A percentile compares a stretch with the other conserved stretches of the same genome.
These are phyloP conservation scores for Paralichthys olivaceus DNA, from an alignment of 2,113 vertebrate species.

Conservation along the genomic window DNA sequence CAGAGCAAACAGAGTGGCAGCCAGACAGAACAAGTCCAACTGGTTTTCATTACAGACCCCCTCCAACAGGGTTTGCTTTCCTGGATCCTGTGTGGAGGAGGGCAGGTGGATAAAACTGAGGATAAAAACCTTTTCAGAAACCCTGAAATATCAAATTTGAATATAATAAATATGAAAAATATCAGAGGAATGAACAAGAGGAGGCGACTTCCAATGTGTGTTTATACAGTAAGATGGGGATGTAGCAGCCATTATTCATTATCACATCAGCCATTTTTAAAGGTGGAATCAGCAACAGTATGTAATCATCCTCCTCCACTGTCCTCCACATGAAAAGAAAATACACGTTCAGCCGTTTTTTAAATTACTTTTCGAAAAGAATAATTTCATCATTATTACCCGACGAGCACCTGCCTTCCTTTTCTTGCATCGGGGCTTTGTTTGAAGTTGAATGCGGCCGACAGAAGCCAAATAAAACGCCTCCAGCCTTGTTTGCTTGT, in stretches of 20 bases:
- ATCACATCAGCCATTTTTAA: background rate
- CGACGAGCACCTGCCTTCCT: constrained; percentile 50
- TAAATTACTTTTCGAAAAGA: constrained; percentile 42
- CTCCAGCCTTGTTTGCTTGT: constrained; percentile 51
- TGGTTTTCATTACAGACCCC: constrained; percentile 50
- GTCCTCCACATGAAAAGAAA: constrained; percentile 3
- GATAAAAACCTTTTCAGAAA: background rate
- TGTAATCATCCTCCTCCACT: background rate
- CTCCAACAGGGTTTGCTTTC: background rate
- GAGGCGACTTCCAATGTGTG: background rate
- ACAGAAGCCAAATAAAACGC: constrained; percentile 55
- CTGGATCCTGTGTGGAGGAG: background rate
- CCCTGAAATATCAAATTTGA: background rate
- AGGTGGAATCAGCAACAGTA: background rate
- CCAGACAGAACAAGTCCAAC: constrained; percentile 56
- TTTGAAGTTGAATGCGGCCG: constrained; percentile 59
- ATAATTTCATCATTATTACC: constrained; percentile 39
- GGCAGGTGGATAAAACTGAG: accelerated
- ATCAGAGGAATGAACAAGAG: too few relatives aligned
- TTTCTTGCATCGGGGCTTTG: constrained; percentile 65
- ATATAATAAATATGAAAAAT: background rate
- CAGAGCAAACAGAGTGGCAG: constrained; percentile 65
- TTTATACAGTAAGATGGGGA: background rate
- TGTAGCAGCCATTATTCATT: background rate
- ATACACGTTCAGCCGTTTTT: constrained; percentile 17